Evolutionary conservation across 2,888 invertebrate species (phyloP), one percentile per base, ranked within the genome.

Genomic region (Nomada lathburiana): DNA sequence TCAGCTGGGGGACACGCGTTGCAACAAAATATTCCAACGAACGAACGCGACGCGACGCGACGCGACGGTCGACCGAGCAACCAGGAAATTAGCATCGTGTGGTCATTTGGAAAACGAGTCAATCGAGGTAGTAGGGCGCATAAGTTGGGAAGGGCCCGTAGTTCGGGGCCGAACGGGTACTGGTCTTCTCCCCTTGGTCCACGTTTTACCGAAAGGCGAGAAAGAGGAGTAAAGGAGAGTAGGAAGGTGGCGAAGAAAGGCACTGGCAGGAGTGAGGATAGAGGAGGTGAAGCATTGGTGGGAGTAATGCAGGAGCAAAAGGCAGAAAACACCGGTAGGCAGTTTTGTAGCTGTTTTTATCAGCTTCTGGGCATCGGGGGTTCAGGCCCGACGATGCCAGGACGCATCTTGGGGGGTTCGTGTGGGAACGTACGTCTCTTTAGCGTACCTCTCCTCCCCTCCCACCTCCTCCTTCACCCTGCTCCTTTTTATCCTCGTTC

Each of bases 301-400:
- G 82, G 85, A 83, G 89, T 89, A 89, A 88, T 83, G 86, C 86
- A 88, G 87, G 85, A 88, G 88, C 86, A 88, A 89, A 88, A 89
- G 86, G 88, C 88, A 87, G 88, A 90, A 86, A 90, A 87, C 87
- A 90, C 86, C 88, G 89, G 88, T 86, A 86, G 87, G 86, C 86
- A 93, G 93, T 93, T 93, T 93, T 93, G 93, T 93, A 93, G 93
- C 93, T 93, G 93, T 93, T 93, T 93, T 93, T 93, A 93, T 93
- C 93, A 93, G 93, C 93, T 93, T 92, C 93, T 93, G 93, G 93
- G 93, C 92, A 93, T 93, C 93, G 91, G 89, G 91, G 92, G 91
- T 91, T 91, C 91, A 90, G 89, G 85, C 89, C 84, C 86, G 83
- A 89, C 83, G 86, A 92, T 90, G 93, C 92, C 92, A 88, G 92